Evolutionary conservation across 2,888 invertebrate genomes (phyloP), one percentile per base, ranked within the genome.

Genomic region (Ectemnius lituratus): DNA sequence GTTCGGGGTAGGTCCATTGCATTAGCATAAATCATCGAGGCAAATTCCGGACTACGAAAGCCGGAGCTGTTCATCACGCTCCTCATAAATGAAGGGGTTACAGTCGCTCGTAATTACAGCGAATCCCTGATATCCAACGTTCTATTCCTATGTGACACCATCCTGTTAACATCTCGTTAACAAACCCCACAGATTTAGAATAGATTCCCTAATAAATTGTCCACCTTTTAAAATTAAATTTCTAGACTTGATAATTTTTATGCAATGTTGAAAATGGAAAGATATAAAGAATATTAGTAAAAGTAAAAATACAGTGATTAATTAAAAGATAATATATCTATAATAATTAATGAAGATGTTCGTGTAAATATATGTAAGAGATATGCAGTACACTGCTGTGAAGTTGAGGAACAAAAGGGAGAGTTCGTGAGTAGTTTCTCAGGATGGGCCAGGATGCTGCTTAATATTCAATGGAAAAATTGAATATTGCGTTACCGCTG

Each of bases 401-500:
- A 37, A 37, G 8, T 37, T 37, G 8, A 4, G 8, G 37, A 37
- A 23, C 6, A 63, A 20, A 66, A 58, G 67, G 4, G 66, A n/a
- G 57, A 63, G 47, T 37, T 23, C 3, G 23, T 3, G 23, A 23
- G 59, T 56, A 37, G 67, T 74, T 73, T 71, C 60, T 37, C 75
- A 68, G 70, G 82, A 82, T 82, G 70, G 72, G 76, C 66, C 56
- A 37, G 37, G 37, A 37, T 37, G 59, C 76, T 73, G 78, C 78
- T 87, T 84, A 87, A 87, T 86, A 88, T 88, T 88, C 88, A 76
- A 85, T 85, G 80, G 73, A 84, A 84, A 87, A 87, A 88, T 88
- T 88, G 88, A 88, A 88, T 88, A 87, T 86, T 85, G 82, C 80
- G 84, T 88, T 88, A 87, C 87, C 84, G 82, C 79, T 84, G 85